Base-by-base conservation (phyloP, 2,797 vertebrate species). In the Antennarius maculatus region DNA sequence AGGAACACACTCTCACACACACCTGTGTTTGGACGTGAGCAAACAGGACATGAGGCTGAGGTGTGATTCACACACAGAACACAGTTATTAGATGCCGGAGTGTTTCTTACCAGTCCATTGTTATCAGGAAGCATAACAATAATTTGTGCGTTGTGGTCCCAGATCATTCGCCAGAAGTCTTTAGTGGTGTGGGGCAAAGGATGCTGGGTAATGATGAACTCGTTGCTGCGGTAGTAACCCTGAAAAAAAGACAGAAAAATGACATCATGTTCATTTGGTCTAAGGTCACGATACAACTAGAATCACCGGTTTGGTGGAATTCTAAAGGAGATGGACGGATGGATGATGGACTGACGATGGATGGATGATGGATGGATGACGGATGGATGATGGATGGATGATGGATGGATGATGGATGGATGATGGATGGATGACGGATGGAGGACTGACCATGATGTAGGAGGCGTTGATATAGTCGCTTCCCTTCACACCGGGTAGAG, bases 151-250 rank as follows among this genome's bases (percentile, higher is more conserved):
- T 97, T 98, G 81, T 97, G 96, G 89, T 98, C 96, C 96, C 96
- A 97, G 82, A 97, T 97, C 96, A 97, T 97, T 83, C 96, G 88
- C 96, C 96, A 98, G 91, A 97, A 97, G 79, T 97, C 97, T 90
- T 96, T 97, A 73, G 95, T 98, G 1, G 96, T 97, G 54, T 97
- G 96, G 66, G 96, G 96, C 93, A 98, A 91, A n/a, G 97, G 97
- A 84, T 97, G 97, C 88, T 98, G 96, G 81, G 96, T 97, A 87
- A 97, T 96, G 86, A 97, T 97, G 85, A 97, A 97, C 90, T 97
- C 96, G 14, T 97, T 97, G 88, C 96, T 97, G 79, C 94, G 92
- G 83, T 94, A 94, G 89, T 96, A 97, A 74, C 96, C 95, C 96
- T 98, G 91, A 12, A 41, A 7, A 56, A 2, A 55, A 41, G 1